These are phyloP conservation scores for Drosophila pruinosa DNA, from an alignment of 1,140 invertebrate genomes.

Conservation along the genomic window DNA sequence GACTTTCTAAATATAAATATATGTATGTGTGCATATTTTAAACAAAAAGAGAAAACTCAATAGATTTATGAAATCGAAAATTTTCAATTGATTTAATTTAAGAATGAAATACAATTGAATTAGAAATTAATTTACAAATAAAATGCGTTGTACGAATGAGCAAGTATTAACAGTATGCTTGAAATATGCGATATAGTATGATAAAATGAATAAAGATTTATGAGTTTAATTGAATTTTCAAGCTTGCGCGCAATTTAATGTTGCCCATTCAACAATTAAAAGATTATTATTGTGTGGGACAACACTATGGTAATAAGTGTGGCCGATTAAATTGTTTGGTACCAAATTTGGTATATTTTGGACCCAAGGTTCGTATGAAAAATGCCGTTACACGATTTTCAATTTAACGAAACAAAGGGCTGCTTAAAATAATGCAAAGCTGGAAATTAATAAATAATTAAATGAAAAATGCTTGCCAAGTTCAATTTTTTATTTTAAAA, in stretches of 20 bases:
- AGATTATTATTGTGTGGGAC: background rate
- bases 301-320: background rate
- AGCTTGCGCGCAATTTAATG: conserved; percentile 12
- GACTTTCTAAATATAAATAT: conserved; percentile 12
- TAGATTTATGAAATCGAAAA: conserved; percentile 32
- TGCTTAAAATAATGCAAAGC: no score
- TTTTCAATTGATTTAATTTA: conserved; percentile 26
- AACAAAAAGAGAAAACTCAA: conserved; percentile 11
- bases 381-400: no score
- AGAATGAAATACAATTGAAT: conserved; percentile 15
- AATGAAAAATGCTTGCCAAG: no score
- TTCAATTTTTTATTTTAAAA: no score
- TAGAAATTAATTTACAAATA: conserved; percentile 24
- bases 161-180: background rate
- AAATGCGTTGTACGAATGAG: conserved; percentile 14
- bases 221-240: background rate
- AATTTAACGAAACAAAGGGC: no score
- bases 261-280: background rate
- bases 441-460: no score
- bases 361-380: no score
- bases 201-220: background rate
- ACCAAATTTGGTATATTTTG: no score
- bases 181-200: background rate
- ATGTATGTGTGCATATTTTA: conserved; percentile 26
- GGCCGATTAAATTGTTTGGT: background rate